Base-by-base conservation (phyloP, 2,888 invertebrate species). In the Euzophera pinguis region DNA sequence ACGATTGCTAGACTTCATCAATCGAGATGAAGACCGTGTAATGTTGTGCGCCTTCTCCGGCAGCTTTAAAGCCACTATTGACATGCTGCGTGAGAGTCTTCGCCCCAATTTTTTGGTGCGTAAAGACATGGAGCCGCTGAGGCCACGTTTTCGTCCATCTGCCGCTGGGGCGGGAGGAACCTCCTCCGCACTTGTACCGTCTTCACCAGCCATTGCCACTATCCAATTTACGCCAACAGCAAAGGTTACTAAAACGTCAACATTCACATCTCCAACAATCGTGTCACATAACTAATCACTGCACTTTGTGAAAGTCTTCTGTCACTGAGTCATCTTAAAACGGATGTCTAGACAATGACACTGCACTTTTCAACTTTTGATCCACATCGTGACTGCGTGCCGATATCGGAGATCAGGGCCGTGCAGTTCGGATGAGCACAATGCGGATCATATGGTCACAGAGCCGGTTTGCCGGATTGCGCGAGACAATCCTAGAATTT, bases 1-100 rank as follows among this genome's bases (percentile, higher is more conserved):
- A 29, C 91, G 85, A 60, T 88, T 91, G 42, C 91, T 92, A 53
- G 92, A 84, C 57, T 88, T 84, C 66, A 92, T 91, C 50, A 93
- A 88, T 67, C 92, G 90, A 3, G 92, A 91, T 1, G 93, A 89
- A 35, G 92, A 84, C 56, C 92, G 88, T 50, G 92, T 92, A 62
- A 93, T 90, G 65, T 90, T 91, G 58, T 92, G 91, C 37, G 93
- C 92, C 70, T 93, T 90, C 67, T 92, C 92, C 16, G 92, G 90
- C 55, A 90, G 65, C 70, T 91, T 91, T 53, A 90, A 75, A 41
- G 91, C 89, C 55, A 91, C 91, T 52, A 91, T 88, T 17, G 91
- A 91, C 84, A 91, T 89, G 67, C 91, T 89, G 60, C 91, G 87
- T 47, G 91, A 91, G 52, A 91, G 81, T 35, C 91, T 82, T 59